A percentile compares a stretch with the other conserved stretches of the same genome.
These are phyloP conservation scores for Halisarca cf. caerulea DNA, from an alignment of 37 sponge, comb jelly and placozoan genomes.

Conservation along the genomic window DNA sequence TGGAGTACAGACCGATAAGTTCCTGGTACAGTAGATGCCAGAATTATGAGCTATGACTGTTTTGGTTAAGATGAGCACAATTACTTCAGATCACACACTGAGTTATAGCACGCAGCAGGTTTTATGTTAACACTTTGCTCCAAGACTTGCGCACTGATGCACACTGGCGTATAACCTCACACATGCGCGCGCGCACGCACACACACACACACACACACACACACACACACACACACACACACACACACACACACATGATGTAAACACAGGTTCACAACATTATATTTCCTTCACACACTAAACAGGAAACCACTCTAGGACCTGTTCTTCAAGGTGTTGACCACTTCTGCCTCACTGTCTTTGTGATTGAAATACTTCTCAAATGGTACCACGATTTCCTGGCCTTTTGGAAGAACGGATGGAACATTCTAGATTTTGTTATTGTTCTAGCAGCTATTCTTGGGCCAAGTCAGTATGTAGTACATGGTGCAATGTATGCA, in stretches of 20 bases:
- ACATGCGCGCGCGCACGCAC: neutral
- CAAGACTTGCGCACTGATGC: too few relatives aligned
- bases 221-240: slow-evolving; percentile 17
- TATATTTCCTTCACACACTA: too few relatives aligned
- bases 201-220: slow-evolving; percentile 41
- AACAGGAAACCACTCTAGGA: slow-evolving; percentile 50
- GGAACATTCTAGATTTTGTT: slow-evolving; percentile 91
- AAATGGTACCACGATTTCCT: slow-evolving; percentile 88
- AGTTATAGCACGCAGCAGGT: too few relatives aligned
- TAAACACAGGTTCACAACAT: neutral
- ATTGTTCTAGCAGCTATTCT: slow-evolving; percentile 58
- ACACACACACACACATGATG: slow-evolving; percentile 11
- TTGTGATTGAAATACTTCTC: slow-evolving; percentile 79
- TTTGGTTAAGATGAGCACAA: too few relatives aligned
- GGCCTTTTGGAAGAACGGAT: slow-evolving; percentile 79
- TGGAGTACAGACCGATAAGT: slow-evolving; percentile 64
- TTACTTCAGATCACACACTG: too few relatives aligned
- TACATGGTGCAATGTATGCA: too few relatives aligned
- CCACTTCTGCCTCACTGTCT: slow-evolving; percentile 72
- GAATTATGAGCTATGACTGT: neutral
- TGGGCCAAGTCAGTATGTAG: slow-evolving; percentile 50
- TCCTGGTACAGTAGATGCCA: slow-evolving; percentile 39
- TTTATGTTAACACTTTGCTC: too few relatives aligned
- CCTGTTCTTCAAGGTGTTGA: slow-evolving; percentile 59
- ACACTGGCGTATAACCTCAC: too few relatives aligned